Conservation (phyloP, 2,888 invertebrate genomes). For the Cantharis rufa region DNA sequence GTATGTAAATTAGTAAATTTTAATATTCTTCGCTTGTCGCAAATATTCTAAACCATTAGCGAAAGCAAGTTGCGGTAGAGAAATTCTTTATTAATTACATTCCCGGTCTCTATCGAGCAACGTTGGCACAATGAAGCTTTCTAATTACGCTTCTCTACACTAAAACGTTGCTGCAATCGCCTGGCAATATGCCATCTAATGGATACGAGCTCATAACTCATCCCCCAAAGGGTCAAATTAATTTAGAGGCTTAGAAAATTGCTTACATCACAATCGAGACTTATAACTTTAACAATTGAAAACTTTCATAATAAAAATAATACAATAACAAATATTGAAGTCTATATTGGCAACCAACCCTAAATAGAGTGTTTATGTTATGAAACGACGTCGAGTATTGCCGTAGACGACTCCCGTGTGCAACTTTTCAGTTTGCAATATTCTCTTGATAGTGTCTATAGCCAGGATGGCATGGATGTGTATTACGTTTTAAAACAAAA, state of each 20-base stretch:
- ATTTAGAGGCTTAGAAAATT: slow-evolving; percentile 48
- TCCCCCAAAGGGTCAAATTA: slow-evolving; percentile 52
- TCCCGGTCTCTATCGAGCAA: slow-evolving; percentile 43
- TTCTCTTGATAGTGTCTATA: slow-evolving; percentile 17
- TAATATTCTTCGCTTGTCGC: slow-evolving; percentile 30
- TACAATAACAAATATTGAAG: slow-evolving; percentile 27
- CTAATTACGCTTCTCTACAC: slow-evolving; percentile 48
- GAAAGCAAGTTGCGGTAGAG: slow-evolving; percentile 42
- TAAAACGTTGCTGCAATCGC: slow-evolving; percentile 50
- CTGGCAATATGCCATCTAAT: slow-evolving; percentile 55
- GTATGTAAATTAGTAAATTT: slow-evolving; percentile 14
- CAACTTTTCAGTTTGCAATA: slow-evolving; percentile 22
- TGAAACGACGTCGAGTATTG: slow-evolving; percentile 23
- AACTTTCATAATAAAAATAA: slow-evolving; percentile 31
- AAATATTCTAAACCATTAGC: slow-evolving; percentile 23
- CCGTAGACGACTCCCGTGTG: slow-evolving; percentile 27
- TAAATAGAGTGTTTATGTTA: slow-evolving; percentile 31
- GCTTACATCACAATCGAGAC: slow-evolving; percentile 36
- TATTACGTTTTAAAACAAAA: background rate
- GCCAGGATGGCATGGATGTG: background rate
- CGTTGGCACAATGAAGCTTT: slow-evolving; percentile 43
- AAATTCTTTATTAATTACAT: slow-evolving; percentile 54
- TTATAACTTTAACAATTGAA: slow-evolving; percentile 31
- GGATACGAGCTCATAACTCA: slow-evolving; percentile 52
- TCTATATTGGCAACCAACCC: slow-evolving; percentile 15